phyloP scores from a whole-genome alignment of 1,140 invertebrate genomes.

The Drosophila sp. region DNA sequence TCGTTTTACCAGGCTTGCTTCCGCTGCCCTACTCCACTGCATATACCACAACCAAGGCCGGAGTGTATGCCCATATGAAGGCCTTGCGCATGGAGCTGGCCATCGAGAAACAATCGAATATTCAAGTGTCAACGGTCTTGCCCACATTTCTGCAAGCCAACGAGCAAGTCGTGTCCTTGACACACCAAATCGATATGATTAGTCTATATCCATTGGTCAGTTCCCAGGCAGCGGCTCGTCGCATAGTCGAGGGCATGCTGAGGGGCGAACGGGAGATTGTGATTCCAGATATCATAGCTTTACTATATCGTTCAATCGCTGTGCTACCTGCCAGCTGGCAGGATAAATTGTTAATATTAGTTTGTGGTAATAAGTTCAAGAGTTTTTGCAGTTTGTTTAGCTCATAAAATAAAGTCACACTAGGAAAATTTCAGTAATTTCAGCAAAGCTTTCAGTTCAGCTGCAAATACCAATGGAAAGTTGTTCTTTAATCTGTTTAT shows the following conservation, averaged over 20 bases:
- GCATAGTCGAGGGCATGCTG: slow-evolving; percentile 52
- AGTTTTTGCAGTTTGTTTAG: slow-evolving; percentile 2
- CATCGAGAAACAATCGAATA: slow-evolving; percentile 43
- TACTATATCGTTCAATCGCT: slow-evolving; percentile 5
- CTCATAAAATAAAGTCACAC: not conserved
- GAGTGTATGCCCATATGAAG: slow-evolving; percentile 89
- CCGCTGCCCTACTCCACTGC: slow-evolving; percentile 36
- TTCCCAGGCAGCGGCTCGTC: slow-evolving; percentile 33
- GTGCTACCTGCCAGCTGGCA: slow-evolving; percentile 52
- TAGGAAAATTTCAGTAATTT: not conserved
- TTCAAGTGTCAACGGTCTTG: slow-evolving; percentile 49
- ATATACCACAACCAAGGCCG: slow-evolving; percentile 89
- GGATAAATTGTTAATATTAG: not conserved
- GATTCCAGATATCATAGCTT: slow-evolving; percentile 22
- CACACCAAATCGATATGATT: not conserved
- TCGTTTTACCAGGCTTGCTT: slow-evolving; percentile 19
- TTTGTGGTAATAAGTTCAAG: not conserved
- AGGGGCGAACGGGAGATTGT: slow-evolving; percentile 50
- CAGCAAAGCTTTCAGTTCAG: no score
- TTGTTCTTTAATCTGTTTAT: not conserved
- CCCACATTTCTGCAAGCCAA: slow-evolving; percentile 58
- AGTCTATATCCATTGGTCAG: slow-evolving; percentile 49
- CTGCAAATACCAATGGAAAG: not conserved
- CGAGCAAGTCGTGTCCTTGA: slow-evolving; percentile 24
- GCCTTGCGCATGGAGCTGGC: slow-evolving; percentile 83